These are phyloP conservation scores for Semnornis frantzii DNA, from an alignment of 2,113 vertebrate species.

Conservation along the genomic window DNA sequence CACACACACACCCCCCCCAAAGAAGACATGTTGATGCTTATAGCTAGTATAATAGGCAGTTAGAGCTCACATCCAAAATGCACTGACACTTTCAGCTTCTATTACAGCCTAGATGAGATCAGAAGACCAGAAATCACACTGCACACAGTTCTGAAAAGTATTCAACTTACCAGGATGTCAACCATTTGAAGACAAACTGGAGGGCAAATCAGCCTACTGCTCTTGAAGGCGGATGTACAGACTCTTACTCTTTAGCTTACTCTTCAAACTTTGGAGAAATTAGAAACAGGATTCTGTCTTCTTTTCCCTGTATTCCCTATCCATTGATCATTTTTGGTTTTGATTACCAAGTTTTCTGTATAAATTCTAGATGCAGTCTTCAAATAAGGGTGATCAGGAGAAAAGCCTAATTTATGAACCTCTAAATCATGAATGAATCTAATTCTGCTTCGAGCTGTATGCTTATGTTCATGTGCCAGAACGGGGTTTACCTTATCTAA, in stretches of 20 bases:
- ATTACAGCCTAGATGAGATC: background rate
- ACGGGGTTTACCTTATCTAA: background rate
- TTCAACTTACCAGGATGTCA: background rate
- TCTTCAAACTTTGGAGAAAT: background rate
- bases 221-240: background rate
- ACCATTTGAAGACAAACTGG: background rate
- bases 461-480: background rate
- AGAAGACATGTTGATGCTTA: background rate
- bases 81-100: background rate
- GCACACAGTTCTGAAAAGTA: background rate
- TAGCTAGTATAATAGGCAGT: background rate
- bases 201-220: background rate
- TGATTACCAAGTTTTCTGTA: background rate
- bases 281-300: background rate
- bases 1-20: too few relatives aligned
- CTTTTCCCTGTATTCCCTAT: background rate
- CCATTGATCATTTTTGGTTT: background rate
- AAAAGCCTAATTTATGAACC: background rate
- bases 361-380: background rate
- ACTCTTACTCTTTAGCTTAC: background rate
- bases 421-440: background rate
- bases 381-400: background rate
- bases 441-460: background rate
- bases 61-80: background rate
- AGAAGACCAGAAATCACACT: background rate